Evolutionary conservation across 2,113 vertebrate genomes (phyloP), one percentile per base, ranked within the genome.

Genomic region (Notechis scutatus): DNA sequence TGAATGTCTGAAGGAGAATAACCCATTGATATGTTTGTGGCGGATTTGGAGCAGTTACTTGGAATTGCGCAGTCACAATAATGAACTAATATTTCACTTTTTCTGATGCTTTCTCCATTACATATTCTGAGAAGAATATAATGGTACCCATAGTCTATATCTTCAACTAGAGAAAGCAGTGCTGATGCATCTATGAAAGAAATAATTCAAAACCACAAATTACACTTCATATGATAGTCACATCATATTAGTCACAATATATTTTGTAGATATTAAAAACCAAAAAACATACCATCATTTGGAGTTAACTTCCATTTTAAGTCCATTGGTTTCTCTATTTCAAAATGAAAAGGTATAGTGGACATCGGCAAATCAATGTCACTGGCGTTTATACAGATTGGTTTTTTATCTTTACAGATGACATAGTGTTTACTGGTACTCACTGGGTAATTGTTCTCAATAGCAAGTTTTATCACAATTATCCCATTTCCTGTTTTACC

Each of bases 401-500:
- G 26, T 92, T 93, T 92, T 92, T 87, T 91, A 94, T 97, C 42
- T 94, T 95, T 96, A 95, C 99, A 99, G 91, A 99, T 86, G 1
- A 96, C 94, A 18, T 97, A 89, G 0, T 97, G 92, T 0, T 0
- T 29, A 1, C 85, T 91, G 3, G 92, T 7, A 6, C 98, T 8
- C 0, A 47, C 42, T 1, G 99, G 99, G 4, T 92, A 1, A 61
- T 99, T 97, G 95, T 99, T 98, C 20, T 94, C 95, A 90, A 98
- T 98, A 21, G 97, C 95, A 26, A 99, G 92, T 90, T 91, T 88
- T 93, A 99, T 95, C 18, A 98, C 96, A 69, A 99, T 95, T 11
- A 97, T 98, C 81, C 99, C 99, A 7, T 97, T 98, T 74, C 98
- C 98, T 5, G 98, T 97, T 95, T 98, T 98, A 23, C 97, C 95